Base-by-base conservation (phyloP, 2,113 vertebrate genomes). In the Taxidea taxus region DNA sequence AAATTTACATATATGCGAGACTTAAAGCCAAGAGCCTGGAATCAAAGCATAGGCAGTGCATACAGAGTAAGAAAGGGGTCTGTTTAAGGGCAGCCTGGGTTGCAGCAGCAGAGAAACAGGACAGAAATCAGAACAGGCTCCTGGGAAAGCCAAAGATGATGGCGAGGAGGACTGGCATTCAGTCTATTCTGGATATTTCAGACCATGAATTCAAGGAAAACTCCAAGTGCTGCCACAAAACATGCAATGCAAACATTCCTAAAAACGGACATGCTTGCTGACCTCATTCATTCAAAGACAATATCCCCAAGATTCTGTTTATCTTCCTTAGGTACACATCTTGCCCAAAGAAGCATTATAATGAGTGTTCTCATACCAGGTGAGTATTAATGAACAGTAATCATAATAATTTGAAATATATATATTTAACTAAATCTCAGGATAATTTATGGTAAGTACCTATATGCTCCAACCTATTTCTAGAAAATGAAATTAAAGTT, bases 401-500 rank as follows among this genome's bases (percentile, higher is more conserved):
- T 25, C 29, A 81, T 20, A 88, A 85, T 70, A 56, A 87, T 80
- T 62, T 75, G 39, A 64, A 84, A 95, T n/a, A 21, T 5, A 62
- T 15, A 42, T 60, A 66, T 87, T 84, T 78, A 94, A 87, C 47
- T 92, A 29, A 6, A 5, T 34, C 62, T 70, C 75, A 74, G n/a
- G 70, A 72, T 83, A 82, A 83, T 70, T 81, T 72, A 89, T 86
- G 20, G 21, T 56, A 95, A 92, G 14, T 42, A 90, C 14, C 11
- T 49, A 49, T 70, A 77, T 72, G 7, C 18, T 90, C 56, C 51
- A 92, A 94, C 1, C 13, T 37, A 84, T 5, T 87, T 84, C 75
- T 54, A 84, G 87, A 90, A 96, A 87, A 87, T 66, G 0, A 74
- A 92, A 95, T 60, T 87, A 56, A 97, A 66, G 13, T 62, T 68